Conservation (phyloP, 2,797 vertebrate species). For the Sebastes matsubarae region DNA sequence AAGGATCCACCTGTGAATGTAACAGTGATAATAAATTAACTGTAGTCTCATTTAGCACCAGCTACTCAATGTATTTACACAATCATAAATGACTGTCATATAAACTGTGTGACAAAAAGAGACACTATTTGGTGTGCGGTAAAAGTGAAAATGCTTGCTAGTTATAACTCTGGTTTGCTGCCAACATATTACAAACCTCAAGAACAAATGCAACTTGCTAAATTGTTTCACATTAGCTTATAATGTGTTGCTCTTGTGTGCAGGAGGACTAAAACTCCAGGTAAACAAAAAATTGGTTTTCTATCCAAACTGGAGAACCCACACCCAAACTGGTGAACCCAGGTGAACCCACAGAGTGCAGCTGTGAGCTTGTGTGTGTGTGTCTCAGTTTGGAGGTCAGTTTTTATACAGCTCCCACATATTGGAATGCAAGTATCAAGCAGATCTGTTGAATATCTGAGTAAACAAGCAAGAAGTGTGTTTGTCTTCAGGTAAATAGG, state of each 20-base stretch:
- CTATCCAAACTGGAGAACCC: too few relatives aligned
- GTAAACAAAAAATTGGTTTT: not conserved
- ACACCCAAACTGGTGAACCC: too few relatives aligned
- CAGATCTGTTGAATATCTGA: constrained; percentile 35
- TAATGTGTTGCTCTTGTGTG: not conserved
- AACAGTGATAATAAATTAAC: not conserved
- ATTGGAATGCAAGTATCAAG: constrained; percentile 4
- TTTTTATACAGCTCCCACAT: not conserved
- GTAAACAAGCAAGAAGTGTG: constrained; percentile 43
- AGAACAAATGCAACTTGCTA: not conserved
- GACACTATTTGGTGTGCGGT: not conserved
- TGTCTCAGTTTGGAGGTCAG: not conserved
- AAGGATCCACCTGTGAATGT: constrained; percentile 65
- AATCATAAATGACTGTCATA: not conserved
- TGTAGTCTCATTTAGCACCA: not conserved
- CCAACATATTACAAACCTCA: not conserved
- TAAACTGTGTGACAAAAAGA: not conserved
- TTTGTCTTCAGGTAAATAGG: constrained; percentile 34
- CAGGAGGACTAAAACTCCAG: not conserved
- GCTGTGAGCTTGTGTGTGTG: not conserved
- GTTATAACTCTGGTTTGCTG: not conserved
- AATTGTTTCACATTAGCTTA: not conserved
- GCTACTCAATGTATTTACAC: not conserved
- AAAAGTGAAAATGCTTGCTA: not conserved
- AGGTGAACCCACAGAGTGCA: not conserved